Conservation (phyloP, 1,140 invertebrate genomes). For the Mercenaria mercenaria region DNA sequence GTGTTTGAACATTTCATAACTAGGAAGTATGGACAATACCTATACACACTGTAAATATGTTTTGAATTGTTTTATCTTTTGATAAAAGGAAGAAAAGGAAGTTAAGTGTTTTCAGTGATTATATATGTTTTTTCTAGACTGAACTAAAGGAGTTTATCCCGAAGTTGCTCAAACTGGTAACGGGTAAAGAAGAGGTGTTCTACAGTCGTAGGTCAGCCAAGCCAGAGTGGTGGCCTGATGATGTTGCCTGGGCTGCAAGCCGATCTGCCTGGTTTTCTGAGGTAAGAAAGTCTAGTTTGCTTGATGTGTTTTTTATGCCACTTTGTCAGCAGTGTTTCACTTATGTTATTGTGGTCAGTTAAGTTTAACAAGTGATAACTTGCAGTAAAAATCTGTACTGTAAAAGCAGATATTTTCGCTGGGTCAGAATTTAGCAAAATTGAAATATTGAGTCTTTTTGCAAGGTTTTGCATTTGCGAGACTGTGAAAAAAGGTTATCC, state of each 20-base stretch:
- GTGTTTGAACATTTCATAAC: no score
- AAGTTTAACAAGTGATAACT: no score
- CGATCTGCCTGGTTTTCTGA: constrained; percentile 58
- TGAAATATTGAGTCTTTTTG: no score
- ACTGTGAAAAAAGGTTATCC: no score
- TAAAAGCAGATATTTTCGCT: no score
- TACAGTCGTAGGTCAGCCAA: constrained; percentile 50
- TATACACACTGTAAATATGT: no score
- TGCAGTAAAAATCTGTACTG: no score
- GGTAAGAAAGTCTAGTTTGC: constrained; percentile 50
- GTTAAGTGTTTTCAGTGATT: not conserved
- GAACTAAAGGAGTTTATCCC: constrained; percentile 73
- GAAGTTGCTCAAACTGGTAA: constrained; percentile 62
- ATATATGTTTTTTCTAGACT: constrained; percentile 44
- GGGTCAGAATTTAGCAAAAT: no score
- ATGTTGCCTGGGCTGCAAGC: constrained; percentile 70
- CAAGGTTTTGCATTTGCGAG: no score
- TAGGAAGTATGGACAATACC: no score
- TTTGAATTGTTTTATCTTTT: not conserved
- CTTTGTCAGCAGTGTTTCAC: no score
- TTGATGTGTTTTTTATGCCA: not conserved
- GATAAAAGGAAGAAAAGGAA: not conserved
- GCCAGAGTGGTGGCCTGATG: constrained; percentile 75
- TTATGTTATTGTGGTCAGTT: no score
- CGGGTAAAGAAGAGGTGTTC: constrained; percentile 51